These are phyloP conservation scores for Atrichornis clamosus DNA, from an alignment of 2,113 vertebrate species.

Conservation along the genomic window DNA sequence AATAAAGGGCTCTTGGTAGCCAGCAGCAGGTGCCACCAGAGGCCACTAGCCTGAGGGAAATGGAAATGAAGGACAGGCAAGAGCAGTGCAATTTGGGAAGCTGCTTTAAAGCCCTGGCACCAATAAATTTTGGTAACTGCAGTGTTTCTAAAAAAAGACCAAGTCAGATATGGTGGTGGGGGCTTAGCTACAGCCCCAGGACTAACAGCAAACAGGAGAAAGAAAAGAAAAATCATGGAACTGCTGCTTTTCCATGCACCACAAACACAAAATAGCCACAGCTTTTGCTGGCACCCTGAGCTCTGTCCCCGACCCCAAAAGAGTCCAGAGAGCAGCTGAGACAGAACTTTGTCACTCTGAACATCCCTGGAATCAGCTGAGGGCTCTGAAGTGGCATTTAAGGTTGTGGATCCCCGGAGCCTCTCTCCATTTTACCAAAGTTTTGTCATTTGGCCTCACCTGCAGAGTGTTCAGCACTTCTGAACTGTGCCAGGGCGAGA, in stretches of 20 bases:
- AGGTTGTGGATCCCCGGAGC: neutral
- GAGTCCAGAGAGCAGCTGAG: neutral
- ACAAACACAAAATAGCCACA: neutral
- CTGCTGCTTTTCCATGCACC: neutral
- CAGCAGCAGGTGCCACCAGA: neutral
- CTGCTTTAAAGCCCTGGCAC: neutral
- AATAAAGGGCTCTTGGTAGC: neutral
- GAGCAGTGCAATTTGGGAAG: neutral
- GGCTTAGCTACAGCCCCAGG: neutral
- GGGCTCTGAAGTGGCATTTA: neutral
- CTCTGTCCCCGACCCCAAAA: neutral
- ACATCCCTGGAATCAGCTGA: neutral
- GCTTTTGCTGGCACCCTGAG: neutral
- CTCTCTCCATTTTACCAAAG: neutral
- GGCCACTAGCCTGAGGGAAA: neutral
- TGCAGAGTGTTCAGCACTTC: rapidly evolving
- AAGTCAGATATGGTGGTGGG: neutral
- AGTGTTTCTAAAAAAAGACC: neutral
- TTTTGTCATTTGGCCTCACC: neutral
- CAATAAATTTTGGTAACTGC: neutral
- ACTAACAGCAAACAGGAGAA: neutral
- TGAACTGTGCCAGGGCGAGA: neutral
- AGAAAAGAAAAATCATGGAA: neutral
- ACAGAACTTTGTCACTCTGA: neutral
- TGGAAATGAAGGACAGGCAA: neutral